A percentile compares a stretch with the other conserved stretches of the same genome.
Evolutionary conservation across 2,797 vertebrate genomes (phyloP).

Genomic region (Geotria australis): DNA sequence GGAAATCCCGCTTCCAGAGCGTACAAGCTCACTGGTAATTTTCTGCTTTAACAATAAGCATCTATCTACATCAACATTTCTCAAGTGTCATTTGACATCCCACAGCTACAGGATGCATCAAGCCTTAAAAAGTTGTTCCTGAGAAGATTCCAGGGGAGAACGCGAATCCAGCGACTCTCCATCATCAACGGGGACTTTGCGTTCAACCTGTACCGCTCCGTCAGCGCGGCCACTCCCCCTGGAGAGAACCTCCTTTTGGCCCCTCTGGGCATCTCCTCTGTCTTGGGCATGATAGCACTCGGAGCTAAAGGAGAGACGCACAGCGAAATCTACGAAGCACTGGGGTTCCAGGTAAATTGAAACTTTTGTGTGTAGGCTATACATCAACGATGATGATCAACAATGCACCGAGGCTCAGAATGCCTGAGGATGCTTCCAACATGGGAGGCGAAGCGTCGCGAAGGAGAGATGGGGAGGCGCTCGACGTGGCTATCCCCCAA

Average conservation of each 20-base stretch:
- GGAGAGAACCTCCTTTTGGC: constrained; percentile 63
- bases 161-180: constrained; percentile 63
- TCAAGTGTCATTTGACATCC: constrained; percentile 1
- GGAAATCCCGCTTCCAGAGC: too few relatives aligned
- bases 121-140: constrained; percentile 31
- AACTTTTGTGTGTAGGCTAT: background rate
- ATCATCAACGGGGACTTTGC: constrained; percentile 51
- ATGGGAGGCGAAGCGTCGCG: too few relatives aligned
- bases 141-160: constrained; percentile 43
- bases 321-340: constrained; percentile 25
- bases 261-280: constrained; percentile 66
- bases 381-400: background rate
- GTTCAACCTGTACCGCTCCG: constrained; percentile 47
- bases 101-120: constrained; percentile 24
- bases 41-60: too few relatives aligned
- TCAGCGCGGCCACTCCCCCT: constrained; percentile 28
- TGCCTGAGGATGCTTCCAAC: too few relatives aligned
- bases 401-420: too few relatives aligned
- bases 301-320: constrained; percentile 29
- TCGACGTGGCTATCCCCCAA: too few relatives aligned
- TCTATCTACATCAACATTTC: too few relatives aligned
- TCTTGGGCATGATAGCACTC: constrained; percentile 71
- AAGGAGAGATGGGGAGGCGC: too few relatives aligned
- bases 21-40: too few relatives aligned
- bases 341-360: constrained; percentile 23